A percentile compares a stretch with the other conserved stretches of the same genome.
These are phyloP conservation scores for Pomatostomus ruficeps DNA, from an alignment of 2,113 vertebrate species.

Conservation along the genomic window DNA sequence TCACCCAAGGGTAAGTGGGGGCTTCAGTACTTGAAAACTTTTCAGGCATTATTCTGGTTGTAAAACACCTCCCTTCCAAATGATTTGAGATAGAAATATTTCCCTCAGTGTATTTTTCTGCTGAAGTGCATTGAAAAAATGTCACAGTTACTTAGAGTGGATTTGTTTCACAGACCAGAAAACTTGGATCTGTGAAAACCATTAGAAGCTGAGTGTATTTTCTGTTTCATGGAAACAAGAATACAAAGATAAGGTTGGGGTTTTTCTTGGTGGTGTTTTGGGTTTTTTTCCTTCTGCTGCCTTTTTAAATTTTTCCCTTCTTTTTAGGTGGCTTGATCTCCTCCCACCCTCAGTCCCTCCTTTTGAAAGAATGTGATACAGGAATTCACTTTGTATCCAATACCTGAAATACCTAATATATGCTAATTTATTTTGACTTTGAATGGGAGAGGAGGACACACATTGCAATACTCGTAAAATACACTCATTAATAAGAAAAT, in stretches of 20 bases:
- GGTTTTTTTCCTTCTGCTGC: not conserved
- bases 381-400: not conserved
- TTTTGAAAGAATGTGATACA: not conserved
- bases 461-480: not conserved
- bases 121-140: not conserved
- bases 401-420: not conserved
- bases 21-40: not conserved
- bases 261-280: fast-evolving
- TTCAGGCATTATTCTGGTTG: not conserved
- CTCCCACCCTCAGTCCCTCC: fast-evolving
- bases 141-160: not conserved
- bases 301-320: not conserved
- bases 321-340: not conserved
- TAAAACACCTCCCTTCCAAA: not conserved
- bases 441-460: not conserved
- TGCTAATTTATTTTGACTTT: not conserved
- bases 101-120: not conserved
- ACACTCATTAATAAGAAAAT: not conserved
- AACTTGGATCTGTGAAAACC: not conserved
- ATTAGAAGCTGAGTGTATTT: not conserved
- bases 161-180: not conserved
- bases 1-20: not conserved
- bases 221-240: not conserved
- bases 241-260: not conserved
- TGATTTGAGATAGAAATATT: not conserved